Evolutionary conservation across 1,140 invertebrate species (phyloP), one percentile per base, ranked within the genome.

Genomic region (Wiebesia pumilae): DNA sequence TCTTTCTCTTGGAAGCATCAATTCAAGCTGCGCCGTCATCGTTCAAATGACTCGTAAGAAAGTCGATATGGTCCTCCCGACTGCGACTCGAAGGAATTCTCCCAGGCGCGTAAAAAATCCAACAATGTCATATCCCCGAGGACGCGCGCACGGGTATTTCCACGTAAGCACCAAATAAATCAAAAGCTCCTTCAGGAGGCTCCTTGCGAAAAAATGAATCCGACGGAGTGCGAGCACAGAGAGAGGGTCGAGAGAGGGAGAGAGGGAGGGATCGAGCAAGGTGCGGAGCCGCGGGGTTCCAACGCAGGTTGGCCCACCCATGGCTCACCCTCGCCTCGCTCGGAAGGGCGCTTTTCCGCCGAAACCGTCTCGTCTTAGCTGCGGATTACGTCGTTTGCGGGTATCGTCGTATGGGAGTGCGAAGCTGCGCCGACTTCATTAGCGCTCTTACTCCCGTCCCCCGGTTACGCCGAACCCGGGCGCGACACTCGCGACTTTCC

Each of bases 271-370:
- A 75, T 75, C 2, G 38, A 21, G 71, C 87, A 90, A 89, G 89
- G 88, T 89, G 89, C 86, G 84, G 88, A 90, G 84, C 88, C 82
- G 86, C 88, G 86, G 89, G 87, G 88, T 89, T 86, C 89, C 87
- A 86, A 71, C 87, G 87, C 88, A 88, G 88, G 83, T 87, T 88
- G 88, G 90, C 90, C 90, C 90, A 90, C 89, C 90, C 89, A 91
- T 90, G 89, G 90, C 88, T 90, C 84, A 87, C 84, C 88, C 24
- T 54, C 51, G 19, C 2, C 51, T 9, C 51, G 12, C 1, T 43
- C n/a, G 12, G 35, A 40, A n/a, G n/a, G 6, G 30, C 19, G 51
- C 21, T 69, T 30, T 54, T 1, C 21, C 78, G 69, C 83, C 43
- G 67, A 86, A 88, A 89, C 88, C 85, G 77, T 89, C n/a, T 89